Evolutionary conservation across 2,113 vertebrate species (phyloP), one percentile per base, ranked within the genome.

Genomic region (Orientallactaga bullata): DNA sequence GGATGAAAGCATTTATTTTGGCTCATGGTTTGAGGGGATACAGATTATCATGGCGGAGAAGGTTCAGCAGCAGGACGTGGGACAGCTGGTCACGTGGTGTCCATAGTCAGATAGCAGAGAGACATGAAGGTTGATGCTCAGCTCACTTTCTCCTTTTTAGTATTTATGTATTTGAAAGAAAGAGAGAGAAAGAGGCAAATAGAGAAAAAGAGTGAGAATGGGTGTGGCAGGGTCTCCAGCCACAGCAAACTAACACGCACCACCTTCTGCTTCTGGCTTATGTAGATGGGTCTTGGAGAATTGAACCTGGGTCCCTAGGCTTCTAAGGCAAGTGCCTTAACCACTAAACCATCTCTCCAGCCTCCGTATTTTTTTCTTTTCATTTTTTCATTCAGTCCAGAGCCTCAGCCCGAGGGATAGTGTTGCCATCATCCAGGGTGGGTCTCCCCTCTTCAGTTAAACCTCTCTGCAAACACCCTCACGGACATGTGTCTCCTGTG

Each of bases 1-100:
- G 61, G 58, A 39, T 42, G 80, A 3, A 47, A 82, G 11, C 10
- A 3, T 30, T 65, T 61, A 5, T 42, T 42, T 65, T 47, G 80
- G 61, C 37, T 47, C 24, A 32, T 21, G 60, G 61, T 66, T 65
- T 65, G 28, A 26, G 20, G 61, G 61, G 61, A 66, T 32, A 82
- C 61, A 66, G 61, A 65, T 16, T 17, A 21, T 21, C 3, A 2
- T 30, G 26, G 24, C 18, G 8, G 37, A 28, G 37, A 63, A 30
- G 61, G 35, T 26, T 0, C 7, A 17, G 37, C 7, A 11, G 61
- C 17, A 30, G 37, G 5, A 82, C 8, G 0, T 6, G 80, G 65
- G 60, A 17, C 4, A 0, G 5, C 80, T 47, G 80, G 16, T 66
- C 61, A 83, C 18, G 4, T 32, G 10, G 37, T 1, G 32, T 5